Percentiles rank a stretch among this genome's conserved stretches.
phyloP scores from a whole-genome alignment of 2,113 vertebrate species.

The Hemicordylus capensis region DNA sequence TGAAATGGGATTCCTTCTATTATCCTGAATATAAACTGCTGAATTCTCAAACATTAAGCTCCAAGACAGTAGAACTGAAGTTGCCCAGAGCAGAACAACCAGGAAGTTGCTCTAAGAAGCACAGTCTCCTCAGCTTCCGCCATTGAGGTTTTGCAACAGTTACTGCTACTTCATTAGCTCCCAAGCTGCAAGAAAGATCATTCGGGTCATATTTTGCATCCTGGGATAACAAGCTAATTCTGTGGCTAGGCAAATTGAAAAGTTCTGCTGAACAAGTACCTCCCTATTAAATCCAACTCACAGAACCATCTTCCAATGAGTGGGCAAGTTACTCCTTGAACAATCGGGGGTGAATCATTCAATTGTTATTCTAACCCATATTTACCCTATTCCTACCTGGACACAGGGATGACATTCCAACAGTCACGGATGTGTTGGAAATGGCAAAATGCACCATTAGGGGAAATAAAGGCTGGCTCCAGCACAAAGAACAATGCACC shows the following conservation, averaged over 20 bases:
- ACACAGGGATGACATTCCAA: background rate
- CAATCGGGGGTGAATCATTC: background rate
- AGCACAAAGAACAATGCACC: background rate
- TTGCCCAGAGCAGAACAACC: background rate
- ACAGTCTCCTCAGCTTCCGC: background rate
- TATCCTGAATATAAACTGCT: background rate
- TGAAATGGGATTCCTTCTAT: conserved; percentile 29
- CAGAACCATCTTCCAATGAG: background rate
- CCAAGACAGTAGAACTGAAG: background rate
- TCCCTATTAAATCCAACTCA: background rate
- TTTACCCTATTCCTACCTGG: background rate
- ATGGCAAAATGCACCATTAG: background rate
- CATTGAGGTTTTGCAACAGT: background rate
- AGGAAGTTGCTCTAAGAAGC: background rate
- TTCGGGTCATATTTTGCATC: no score
- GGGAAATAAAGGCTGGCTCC: background rate
- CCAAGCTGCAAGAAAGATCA: no score
- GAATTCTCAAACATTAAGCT: background rate
- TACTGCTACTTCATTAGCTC: background rate
- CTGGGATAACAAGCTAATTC: background rate
- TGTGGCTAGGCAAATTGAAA: background rate
- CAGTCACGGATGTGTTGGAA: no score
- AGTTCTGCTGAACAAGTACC: background rate
- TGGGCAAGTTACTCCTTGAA: background rate
- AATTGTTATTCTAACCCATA: no score